Evolutionary conservation across 2,113 vertebrate genomes (phyloP), one percentile per base, ranked within the genome.

Genomic region (Thryonomys swinderianus): DNA sequence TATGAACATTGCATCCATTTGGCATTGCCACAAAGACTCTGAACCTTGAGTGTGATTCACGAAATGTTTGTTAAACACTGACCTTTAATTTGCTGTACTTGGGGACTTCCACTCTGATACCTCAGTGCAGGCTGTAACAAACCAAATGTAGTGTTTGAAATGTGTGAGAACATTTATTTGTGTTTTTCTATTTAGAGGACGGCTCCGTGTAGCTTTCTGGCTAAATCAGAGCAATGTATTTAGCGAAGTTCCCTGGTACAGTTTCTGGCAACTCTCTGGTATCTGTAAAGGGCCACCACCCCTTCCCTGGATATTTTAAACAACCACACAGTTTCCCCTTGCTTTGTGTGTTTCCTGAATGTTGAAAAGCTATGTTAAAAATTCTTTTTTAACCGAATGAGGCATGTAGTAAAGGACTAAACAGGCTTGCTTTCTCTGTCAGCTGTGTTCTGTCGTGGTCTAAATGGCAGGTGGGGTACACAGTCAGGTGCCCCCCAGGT

Each of bases 41-140:
- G 45, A 20, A 76, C 40, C 85, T 78, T 13, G 14, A 32, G 21
- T 79, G 37, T 80, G 76, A 87, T 42, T 79, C n/a, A 20, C 61
- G 73, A 53, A 61, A 85, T 66, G 55, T 84, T 91, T 78, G n/a
- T 73, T 62, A 79, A 73, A 86, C 51, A 40, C 32, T 78, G 88
- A 86, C 67, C 95, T 91, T 88, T 64, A 88, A 80, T 61, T 85
- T 12, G 2, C 27, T 20, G 0, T 51, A 40, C 48, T 48, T 40
- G 87, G 16, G 80, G 69, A 37, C 48, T 91, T 66, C 84, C 32
- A 34, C 53, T 66, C 80, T 64, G 10, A 9, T 3, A 82, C 66
- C 34, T 94, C 37, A 45, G 17, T 17, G 12, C 55, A 40, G 67
- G 32, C 80, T 86, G 9, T 51, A 91, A 23, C 3, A 79, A 90